Base-by-base conservation (phyloP, 1,140 invertebrate genomes). In the Drosophila novamexicana region DNA sequence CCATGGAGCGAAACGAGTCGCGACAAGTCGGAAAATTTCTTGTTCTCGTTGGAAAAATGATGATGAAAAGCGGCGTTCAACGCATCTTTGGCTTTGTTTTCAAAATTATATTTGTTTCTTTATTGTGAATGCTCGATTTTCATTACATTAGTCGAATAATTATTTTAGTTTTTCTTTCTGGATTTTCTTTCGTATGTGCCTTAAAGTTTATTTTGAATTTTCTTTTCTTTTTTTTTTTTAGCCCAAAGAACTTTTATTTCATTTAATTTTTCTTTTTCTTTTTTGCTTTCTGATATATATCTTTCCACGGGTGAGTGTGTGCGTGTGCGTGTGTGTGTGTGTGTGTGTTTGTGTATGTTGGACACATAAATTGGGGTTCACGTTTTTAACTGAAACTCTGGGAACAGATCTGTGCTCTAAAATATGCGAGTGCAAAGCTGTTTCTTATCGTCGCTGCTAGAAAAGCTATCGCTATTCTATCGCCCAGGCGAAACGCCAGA, bases 51-150 rank as follows among this genome's bases (percentile, higher is more conserved):
- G 22, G 22, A 29, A 29, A 29, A 29, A 29, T 0, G 1, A 18
- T 1, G 1, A 29, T 29, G 22, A 29, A 29, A 29, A 29, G 22
- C 22, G 22, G 22, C 22, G 22, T 29, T 29, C 3, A 29, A 29
- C 22, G 22, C 10, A 36, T 40, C 9, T 8, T 16, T 7, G 34
- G 34, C 32, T 18, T 47, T 5, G 2, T 71, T 86, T 88, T 50
- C 12, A 82, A 83, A 88, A 86, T 82, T 74, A 83, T 88, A 77
- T 69, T 82, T 65, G 59, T 79, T 86, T 49, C 76, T 86, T 86
- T 86, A 86, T 86, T 88, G 66, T 69, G 76, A 86, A 88, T 82
- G 57, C 81, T 79, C 47, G 34, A 72, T 49, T 61, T 69, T 72
- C 50, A 65, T 70, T 72, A 78, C 66, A 83, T 72, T 84, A 39